Evolutionary conservation across 2,888 invertebrate species (phyloP).

Genomic region (Tineola bisselliella): DNA sequence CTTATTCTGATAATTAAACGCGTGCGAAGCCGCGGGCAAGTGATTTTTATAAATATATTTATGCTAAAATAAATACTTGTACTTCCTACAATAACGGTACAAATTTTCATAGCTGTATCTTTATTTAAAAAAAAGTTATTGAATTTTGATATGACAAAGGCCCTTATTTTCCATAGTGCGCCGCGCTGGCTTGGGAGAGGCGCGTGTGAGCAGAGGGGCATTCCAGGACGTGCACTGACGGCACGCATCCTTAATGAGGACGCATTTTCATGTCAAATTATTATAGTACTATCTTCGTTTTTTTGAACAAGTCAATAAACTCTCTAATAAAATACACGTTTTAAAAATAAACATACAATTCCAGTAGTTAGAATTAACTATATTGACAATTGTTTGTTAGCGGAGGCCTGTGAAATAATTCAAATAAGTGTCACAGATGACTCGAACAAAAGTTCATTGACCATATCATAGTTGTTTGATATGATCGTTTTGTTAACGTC

Average conservation of each 20-base stretch:
- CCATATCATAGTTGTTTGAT: background rate
- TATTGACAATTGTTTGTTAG: background rate
- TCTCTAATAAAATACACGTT: background rate
- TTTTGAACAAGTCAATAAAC: background rate
- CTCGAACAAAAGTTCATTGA: background rate
- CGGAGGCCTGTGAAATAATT: background rate
- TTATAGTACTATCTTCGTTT: background rate
- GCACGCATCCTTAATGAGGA: conserved; percentile 10
- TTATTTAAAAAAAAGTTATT: no score
- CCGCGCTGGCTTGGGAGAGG: background rate
- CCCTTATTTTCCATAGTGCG: no score
- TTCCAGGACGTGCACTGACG: conserved; percentile 5
- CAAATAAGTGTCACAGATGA: background rate
- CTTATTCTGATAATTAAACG: no score
- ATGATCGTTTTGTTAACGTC: conserved; percentile 5
- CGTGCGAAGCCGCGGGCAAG: no score
- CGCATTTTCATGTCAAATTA: background rate
- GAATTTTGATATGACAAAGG: no score
- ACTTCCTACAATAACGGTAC: no score
- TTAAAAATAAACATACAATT: background rate
- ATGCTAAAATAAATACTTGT: no score
- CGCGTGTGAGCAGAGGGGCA: conserved; percentile 7
- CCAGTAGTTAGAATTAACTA: background rate
- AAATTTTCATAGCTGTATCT: no score
- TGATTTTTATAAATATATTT: no score